phyloP scores from a whole-genome alignment of 2,113 vertebrate species.

The Catharus bicknelli region DNA sequence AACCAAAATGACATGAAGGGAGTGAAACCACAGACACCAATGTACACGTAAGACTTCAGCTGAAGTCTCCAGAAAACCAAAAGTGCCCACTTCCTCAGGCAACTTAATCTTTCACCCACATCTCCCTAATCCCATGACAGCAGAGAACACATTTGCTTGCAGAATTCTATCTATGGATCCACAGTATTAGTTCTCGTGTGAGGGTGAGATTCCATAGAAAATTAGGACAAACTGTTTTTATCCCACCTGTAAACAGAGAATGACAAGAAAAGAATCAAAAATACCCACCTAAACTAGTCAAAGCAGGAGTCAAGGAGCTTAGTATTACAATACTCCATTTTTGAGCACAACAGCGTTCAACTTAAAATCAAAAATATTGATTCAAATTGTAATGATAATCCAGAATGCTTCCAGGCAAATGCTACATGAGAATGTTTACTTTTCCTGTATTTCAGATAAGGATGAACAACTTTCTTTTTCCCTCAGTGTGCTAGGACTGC shows the following conservation, averaged over 20 bases:
- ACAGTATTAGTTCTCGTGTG: neutral
- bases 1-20: neutral
- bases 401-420: neutral
- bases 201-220: neutral
- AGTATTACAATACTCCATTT: neutral
- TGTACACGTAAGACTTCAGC: neutral
- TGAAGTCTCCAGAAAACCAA: neutral
- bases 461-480: neutral
- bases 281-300: neutral
- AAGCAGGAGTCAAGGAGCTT: neutral
- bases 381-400: neutral
- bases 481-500: neutral
- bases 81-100: neutral
- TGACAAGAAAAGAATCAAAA: neutral
- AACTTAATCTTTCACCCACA: neutral
- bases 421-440: neutral
- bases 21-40: conserved; percentile 1
- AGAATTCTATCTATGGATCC: neutral
- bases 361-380: neutral
- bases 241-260: neutral
- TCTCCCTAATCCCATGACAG: neutral
- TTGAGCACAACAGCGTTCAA: neutral
- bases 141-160: neutral
- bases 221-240: neutral
- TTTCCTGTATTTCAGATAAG: neutral